A percentile compares a stretch with the other conserved stretches of the same genome.
phyloP scores from a whole-genome alignment of 2,797 vertebrate species.

The Streptopelia turtur region DNA sequence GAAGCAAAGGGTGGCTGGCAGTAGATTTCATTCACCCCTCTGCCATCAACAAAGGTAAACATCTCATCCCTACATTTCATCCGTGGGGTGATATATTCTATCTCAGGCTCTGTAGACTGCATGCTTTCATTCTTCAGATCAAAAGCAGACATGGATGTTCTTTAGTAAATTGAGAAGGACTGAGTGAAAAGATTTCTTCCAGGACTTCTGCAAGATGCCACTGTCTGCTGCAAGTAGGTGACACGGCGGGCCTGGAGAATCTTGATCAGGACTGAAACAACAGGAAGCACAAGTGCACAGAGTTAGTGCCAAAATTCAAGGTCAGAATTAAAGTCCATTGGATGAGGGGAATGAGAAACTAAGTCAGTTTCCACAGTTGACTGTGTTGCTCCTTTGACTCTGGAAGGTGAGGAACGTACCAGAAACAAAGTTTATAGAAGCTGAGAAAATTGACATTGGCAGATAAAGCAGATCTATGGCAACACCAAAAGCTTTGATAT shows the following conservation, averaged over 20 bases:
- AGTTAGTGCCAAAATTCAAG: not conserved
- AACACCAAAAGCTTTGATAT: not conserved
- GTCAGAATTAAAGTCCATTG: not conserved
- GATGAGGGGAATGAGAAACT: not conserved
- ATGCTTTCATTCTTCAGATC: slow-evolving; percentile 20
- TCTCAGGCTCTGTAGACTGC: slow-evolving; percentile 39
- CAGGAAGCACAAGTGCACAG: not conserved
- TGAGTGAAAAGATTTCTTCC: not conserved
- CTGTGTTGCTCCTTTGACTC: not conserved
- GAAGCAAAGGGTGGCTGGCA: slow-evolving; percentile 38
- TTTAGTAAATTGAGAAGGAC: not conserved
- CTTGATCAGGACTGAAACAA: slow-evolving; percentile 15
- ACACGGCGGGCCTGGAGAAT: not conserved
- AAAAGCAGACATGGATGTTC: not conserved
- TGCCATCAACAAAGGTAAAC: slow-evolving; percentile 66
- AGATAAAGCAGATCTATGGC: not conserved
- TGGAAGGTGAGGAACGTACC: not conserved
- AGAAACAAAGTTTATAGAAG: not conserved
- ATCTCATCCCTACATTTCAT: slow-evolving; percentile 65
- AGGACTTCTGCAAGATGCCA: not conserved
- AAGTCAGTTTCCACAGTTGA: not conserved
- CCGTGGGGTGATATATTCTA: not conserved
- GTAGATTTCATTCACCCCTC: slow-evolving; percentile 64
- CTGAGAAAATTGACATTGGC: not conserved
- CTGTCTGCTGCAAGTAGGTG: not conserved